Evolutionary conservation across 2,113 vertebrate species (phyloP).

Genomic region (Sphyrna mokarran): DNA sequence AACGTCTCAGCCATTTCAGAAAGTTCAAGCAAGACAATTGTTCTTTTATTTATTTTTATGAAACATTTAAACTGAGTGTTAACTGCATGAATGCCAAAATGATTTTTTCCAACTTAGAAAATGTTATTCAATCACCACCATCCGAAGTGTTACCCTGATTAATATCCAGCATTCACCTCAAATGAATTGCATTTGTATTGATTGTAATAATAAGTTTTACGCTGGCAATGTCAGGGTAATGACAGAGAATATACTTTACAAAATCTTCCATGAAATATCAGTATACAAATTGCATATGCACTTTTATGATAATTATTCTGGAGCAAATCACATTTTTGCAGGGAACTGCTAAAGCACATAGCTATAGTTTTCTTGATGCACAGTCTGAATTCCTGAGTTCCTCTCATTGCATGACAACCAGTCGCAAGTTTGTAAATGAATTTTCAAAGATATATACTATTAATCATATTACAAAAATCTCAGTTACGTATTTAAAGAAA

Average conservation of each 20-base stretch:
- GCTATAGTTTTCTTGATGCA: background rate
- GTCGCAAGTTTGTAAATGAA: background rate
- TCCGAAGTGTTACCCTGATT: background rate
- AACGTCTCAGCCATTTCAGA: background rate
- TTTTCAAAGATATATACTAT: background rate
- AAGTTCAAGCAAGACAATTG: background rate
- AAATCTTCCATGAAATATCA: background rate
- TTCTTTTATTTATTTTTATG: background rate
- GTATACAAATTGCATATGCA: background rate
- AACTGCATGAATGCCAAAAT: background rate
- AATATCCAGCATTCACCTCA: background rate
- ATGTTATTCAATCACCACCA: background rate
- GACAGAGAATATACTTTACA: background rate
- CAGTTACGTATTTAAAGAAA: background rate
- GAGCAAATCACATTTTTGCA: background rate
- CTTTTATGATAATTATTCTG: background rate
- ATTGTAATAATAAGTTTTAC: background rate
- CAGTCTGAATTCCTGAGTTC: background rate
- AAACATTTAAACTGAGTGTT: background rate
- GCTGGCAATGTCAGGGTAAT: background rate
- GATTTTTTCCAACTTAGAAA: background rate
- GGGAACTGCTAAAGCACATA: background rate
- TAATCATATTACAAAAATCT: background rate
- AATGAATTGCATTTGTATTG: background rate
- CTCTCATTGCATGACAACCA: background rate